A percentile compares a stretch with the other conserved stretches of the same genome.
phyloP scores from a whole-genome alignment of 2,888 invertebrate species.

The Drosophila melanosoma region DNA sequence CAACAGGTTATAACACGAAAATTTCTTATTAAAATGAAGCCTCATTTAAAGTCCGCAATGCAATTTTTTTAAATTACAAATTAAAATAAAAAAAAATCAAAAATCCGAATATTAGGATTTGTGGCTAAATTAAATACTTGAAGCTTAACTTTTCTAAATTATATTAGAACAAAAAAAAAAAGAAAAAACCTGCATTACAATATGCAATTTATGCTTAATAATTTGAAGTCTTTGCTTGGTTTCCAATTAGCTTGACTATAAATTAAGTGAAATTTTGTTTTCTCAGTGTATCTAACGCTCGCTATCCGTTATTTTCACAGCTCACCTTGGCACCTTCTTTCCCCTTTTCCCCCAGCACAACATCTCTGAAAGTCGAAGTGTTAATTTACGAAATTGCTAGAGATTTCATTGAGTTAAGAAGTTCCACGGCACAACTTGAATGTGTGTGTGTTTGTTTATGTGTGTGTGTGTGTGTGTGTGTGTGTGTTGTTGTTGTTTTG shows the following conservation, averaged over 20 bases:
- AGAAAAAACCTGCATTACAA: background rate
- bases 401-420: constrained; percentile 81
- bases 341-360: constrained; percentile 2
- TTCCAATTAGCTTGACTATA: background rate
- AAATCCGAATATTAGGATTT: background rate
- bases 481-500: constrained; percentile 7
- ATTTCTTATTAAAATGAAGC: background rate
- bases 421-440: constrained; percentile 57
- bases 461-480: constrained; percentile 27
- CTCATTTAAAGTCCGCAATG: background rate
- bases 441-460: constrained; percentile 23
- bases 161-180: background rate
- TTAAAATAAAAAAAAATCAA: background rate
- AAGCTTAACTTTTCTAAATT: background rate
- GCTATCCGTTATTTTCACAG: constrained; percentile 53
- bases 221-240: background rate
- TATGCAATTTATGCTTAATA: background rate
- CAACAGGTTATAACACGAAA: background rate
- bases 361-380: constrained; percentile 57
- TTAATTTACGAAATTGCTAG: constrained; percentile 79
- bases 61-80: background rate
- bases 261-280: background rate
- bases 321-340: constrained; percentile 27
- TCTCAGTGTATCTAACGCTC: constrained; percentile 1
- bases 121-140: background rate